Evolutionary conservation across 35 echinoderm and acorn worm species (phyloP).

Genomic region (Eucidaris tribuloides): DNA sequence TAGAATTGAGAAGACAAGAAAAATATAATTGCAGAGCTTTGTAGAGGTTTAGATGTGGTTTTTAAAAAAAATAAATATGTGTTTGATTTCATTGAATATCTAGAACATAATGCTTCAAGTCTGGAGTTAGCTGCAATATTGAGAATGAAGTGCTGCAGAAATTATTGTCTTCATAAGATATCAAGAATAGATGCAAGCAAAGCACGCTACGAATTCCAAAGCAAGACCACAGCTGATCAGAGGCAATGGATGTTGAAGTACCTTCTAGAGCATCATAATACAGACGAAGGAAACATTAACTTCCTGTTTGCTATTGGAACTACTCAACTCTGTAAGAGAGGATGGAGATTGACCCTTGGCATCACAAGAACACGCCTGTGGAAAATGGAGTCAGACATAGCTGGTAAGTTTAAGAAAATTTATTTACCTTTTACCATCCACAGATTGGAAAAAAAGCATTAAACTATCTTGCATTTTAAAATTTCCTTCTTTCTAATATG

Average conservation of each 20-base stretch:
- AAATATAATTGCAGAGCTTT: background rate
- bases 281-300: background rate
- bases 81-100: background rate
- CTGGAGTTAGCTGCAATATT: background rate
- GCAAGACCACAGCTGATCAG: background rate
- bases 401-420: too few relatives aligned
- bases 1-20: background rate
- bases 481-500: too few relatives aligned
- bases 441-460: too few relatives aligned
- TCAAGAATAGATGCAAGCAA: background rate
- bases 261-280: background rate
- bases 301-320: background rate
- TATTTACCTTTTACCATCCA: too few relatives aligned
- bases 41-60: background rate
- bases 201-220: background rate
- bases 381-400: background rate
- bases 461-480: too few relatives aligned
- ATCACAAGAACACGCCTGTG: background rate
- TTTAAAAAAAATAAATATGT: background rate
- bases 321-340: background rate
- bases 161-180: constrained; percentile 15
- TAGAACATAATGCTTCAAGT: background rate
- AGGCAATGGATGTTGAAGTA: constrained; percentile 2
- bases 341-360: background rate
- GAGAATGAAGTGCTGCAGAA: background rate